A percentile compares a stretch with the other conserved stretches of the same genome.
phyloP scores from a whole-genome alignment of 2,888 invertebrate genomes.

The Agrotis ipsilon region DNA sequence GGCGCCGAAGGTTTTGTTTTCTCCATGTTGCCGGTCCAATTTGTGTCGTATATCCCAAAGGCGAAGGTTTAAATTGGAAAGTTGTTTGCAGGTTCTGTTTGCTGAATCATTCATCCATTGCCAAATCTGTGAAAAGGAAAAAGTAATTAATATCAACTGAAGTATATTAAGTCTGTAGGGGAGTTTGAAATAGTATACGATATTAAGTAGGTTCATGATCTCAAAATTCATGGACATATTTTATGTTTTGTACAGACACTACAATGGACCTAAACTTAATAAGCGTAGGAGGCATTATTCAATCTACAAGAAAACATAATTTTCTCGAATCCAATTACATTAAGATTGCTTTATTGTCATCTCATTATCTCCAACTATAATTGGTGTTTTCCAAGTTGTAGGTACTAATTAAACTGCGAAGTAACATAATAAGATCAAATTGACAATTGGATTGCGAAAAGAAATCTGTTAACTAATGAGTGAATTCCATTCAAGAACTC shows the following conservation, averaged over 20 bases:
- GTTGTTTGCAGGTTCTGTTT: background rate
- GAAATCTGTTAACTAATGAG: background rate
- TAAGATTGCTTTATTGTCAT: background rate
- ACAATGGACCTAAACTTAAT: background rate
- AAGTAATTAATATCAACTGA: slow-evolving; percentile 18
- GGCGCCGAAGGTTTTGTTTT: slow-evolving; percentile 72
- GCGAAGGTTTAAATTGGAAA: slow-evolving; percentile 8
- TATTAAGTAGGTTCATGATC: background rate
- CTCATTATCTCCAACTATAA: background rate
- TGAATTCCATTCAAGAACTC: background rate
- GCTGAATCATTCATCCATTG: slow-evolving; percentile 53
- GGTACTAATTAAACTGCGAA: slow-evolving; percentile 1
- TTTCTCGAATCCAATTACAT: background rate
- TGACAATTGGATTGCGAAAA: background rate
- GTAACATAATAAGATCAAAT: background rate
- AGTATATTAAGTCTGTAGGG: background rate
- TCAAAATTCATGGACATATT: background rate
- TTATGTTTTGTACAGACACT: background rate
- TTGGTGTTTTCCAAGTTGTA: background rate
- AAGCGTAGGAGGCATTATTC: background rate
- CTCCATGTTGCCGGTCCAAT: slow-evolving; percentile 66
- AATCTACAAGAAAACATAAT: background rate
- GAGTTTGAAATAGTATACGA: background rate
- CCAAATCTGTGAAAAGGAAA: slow-evolving; percentile 49
- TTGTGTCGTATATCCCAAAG: slow-evolving; percentile 14